phyloP scores from a whole-genome alignment of 2,797 vertebrate genomes.

The Diplodus puntazzo region DNA sequence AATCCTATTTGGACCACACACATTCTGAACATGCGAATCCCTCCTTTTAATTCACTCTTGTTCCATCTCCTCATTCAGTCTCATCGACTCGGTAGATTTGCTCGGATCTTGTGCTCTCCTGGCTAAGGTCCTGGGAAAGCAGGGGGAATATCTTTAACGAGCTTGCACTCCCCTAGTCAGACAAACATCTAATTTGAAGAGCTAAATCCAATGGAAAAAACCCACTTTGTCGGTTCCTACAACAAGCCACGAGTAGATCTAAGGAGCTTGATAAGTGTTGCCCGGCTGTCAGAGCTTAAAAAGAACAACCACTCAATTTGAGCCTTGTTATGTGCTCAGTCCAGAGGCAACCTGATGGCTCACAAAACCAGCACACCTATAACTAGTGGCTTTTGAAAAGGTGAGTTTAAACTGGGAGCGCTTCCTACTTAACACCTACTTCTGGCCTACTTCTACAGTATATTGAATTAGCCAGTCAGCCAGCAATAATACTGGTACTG shows the following conservation, averaged over 20 bases:
- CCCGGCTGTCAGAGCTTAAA: neutral
- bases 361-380: constrained; percentile 12
- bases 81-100: constrained; percentile 40
- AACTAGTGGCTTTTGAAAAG: constrained; percentile 17
- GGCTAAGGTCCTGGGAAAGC: constrained; percentile 32
- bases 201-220: constrained; percentile 31
- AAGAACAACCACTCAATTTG: constrained; percentile 6
- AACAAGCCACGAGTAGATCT: constrained; percentile 19
- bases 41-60: constrained; percentile 33
- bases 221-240: constrained; percentile 1
- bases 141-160: constrained; percentile 37
- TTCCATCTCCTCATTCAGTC: constrained; percentile 36
- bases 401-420: constrained; percentile 15
- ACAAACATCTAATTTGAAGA: constrained; percentile 17
- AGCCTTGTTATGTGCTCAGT: neutral
- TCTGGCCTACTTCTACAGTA: constrained; percentile 37
- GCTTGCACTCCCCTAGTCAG: constrained; percentile 31
- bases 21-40: constrained; percentile 15
- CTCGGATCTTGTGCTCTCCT: constrained; percentile 28
- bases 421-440: constrained; percentile 36
- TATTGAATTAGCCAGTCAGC: constrained; percentile 58
- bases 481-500: constrained; percentile 58
- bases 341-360: neutral
- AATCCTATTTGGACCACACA: constrained; percentile 60
- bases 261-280: neutral